phyloP scores from a whole-genome alignment of 2,113 vertebrate species.

The Nycticryphes semicollaris region DNA sequence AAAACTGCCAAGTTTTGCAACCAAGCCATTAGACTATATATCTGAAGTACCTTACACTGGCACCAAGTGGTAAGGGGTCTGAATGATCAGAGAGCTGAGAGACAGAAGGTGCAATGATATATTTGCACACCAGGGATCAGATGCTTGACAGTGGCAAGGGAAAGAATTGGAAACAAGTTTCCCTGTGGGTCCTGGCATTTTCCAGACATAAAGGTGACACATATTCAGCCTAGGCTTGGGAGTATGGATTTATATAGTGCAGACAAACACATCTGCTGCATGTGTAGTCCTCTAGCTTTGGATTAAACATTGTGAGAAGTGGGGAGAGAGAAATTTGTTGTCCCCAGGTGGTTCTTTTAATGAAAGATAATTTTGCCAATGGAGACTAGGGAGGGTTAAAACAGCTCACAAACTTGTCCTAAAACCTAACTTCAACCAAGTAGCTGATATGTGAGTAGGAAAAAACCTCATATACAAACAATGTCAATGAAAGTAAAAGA shows the following conservation, averaged over 20 bases:
- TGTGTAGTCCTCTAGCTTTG: not conserved
- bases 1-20: not conserved
- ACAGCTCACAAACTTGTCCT: not conserved
- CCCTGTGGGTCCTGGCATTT: conserved; percentile 44
- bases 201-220: conserved; percentile 49
- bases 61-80: not conserved
- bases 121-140: not conserved
- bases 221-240: not conserved
- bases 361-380: not conserved
- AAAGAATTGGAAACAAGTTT: not conserved
- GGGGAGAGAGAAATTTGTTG: not conserved
- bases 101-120: conserved; percentile 37
- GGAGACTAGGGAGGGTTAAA: not conserved
- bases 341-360: not conserved
- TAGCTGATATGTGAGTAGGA: not conserved
- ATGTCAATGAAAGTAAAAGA: not conserved
- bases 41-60: no score
- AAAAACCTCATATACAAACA: not conserved
- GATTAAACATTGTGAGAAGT: not conserved
- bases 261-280: conserved; percentile 64
- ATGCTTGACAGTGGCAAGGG: not conserved
- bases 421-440: not conserved
- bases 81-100: not conserved
- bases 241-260: conserved; percentile 58
- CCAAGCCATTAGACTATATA: not conserved